phyloP scores from a whole-genome alignment of 2,888 invertebrate species.

The Calameuta pallipes region DNA sequence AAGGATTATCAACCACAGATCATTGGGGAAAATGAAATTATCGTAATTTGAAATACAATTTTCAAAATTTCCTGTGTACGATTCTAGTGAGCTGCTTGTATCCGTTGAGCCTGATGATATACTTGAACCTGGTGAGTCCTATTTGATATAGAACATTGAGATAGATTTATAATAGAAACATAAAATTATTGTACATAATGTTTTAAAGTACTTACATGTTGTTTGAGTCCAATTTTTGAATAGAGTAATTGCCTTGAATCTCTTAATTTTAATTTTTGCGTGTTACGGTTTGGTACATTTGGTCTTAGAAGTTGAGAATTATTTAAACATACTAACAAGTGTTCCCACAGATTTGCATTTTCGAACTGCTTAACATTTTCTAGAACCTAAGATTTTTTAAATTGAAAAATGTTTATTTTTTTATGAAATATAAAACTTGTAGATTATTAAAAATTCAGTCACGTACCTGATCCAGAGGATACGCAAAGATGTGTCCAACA shows the following conservation, averaged over 20 bases:
- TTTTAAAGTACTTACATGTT: conserved; percentile 16
- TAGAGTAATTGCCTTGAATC: conserved; percentile 63
- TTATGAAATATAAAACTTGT: not conserved
- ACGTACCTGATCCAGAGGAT: conserved; percentile 73
- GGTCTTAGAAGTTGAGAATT: conserved; percentile 38
- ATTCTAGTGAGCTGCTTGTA: conserved; percentile 17
- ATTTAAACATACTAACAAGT: conserved; percentile 63
- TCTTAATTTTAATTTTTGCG: conserved; percentile 46
- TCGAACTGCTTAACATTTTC: conserved; percentile 71
- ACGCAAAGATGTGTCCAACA: conserved; percentile 77
- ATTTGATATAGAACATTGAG: not conserved
- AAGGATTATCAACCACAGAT: conserved; percentile 73
- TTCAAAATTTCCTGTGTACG: conserved; percentile 52
- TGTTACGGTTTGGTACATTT: conserved; percentile 13
- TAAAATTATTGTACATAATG: not conserved
- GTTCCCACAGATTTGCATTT: conserved; percentile 71
- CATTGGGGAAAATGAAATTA: conserved; percentile 67
- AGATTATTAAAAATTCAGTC: not conserved
- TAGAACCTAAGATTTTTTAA: conserved; percentile 48
- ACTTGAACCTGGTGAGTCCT: conserved; percentile 20
- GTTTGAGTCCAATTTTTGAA: conserved; percentile 58
- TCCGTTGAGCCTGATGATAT: conserved; percentile 19
- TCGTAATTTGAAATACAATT: conserved; percentile 60
- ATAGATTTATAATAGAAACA: not conserved
- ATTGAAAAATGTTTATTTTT: not conserved